Conservation (phyloP, 2,797 vertebrate genomes). For the Sebastes umbrosus region DNA sequence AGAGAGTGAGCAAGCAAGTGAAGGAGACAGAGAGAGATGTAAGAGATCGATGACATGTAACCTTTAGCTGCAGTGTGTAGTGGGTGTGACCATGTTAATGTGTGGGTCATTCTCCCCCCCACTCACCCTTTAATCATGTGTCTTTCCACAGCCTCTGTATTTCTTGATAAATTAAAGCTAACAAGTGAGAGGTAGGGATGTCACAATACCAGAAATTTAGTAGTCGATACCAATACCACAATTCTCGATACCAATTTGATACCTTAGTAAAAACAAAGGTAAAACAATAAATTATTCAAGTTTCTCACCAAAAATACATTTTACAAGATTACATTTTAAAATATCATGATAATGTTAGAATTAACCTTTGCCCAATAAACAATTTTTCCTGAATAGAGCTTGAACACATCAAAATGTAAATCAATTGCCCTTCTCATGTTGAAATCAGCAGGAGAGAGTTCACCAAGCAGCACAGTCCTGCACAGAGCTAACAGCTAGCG, state of each 20-base stretch:
- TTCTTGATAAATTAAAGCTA: constrained; percentile 8
- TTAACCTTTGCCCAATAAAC: too few species aligned
- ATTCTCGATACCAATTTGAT: not conserved
- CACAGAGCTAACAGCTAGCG: not conserved
- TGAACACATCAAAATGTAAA: not conserved
- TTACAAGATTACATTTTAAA: not conserved
- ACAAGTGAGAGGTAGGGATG: not conserved
- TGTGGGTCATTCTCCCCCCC: not conserved
- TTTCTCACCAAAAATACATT: not conserved
- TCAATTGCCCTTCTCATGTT: fast-evolving
- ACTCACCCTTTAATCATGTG: not conserved
- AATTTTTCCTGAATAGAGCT: too few species aligned
- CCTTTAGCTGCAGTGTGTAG: constrained; percentile 59
- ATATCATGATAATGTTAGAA: not conserved
- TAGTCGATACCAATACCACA: not conserved
- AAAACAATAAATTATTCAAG: not conserved
- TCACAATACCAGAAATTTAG: not conserved
- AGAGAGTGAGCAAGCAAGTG: constrained; percentile 34
- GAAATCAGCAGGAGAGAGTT: not conserved
- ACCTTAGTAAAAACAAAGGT: too few species aligned
- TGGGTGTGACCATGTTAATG: constrained; percentile 51
- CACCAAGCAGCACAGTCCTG: not conserved
- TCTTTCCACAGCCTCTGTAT: not conserved
- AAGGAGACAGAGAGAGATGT: constrained; percentile 38
- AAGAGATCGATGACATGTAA: constrained; percentile 55